phyloP scores from a whole-genome alignment of 1,140 invertebrate genomes.

The Drosophila cardini region DNA sequence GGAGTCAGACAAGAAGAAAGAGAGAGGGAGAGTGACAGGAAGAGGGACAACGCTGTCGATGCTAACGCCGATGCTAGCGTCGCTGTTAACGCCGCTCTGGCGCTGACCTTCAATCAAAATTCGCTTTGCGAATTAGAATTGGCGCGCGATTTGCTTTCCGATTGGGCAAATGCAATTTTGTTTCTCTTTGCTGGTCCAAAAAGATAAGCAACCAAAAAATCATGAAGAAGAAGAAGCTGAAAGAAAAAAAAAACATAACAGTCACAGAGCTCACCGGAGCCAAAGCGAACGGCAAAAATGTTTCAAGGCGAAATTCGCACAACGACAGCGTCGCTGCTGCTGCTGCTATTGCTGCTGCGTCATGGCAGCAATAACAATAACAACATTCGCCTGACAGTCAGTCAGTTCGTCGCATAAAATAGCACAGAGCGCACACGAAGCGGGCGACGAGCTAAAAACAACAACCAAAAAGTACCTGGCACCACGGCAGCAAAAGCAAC shows the following conservation, averaged over 20 bases:
- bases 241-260: conserved; percentile 2
- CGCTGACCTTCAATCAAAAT: conserved; percentile 75
- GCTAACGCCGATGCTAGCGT: conserved; percentile 41
- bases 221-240: not conserved
- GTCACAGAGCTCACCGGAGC: conserved; percentile 43
- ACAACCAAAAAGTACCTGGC: conserved; percentile 61
- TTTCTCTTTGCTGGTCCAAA: conserved; percentile 64
- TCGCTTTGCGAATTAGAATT: conserved; percentile 74
- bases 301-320: conserved; percentile 81
- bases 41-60: conserved; percentile 24
- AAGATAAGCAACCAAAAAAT: conserved; percentile 64
- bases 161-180: conserved; percentile 61
- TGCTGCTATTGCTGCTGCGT: conserved; percentile 46
- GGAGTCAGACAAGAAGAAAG: not conserved
- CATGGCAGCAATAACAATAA: conserved; percentile 52
- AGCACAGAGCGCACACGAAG: conserved; percentile 76
- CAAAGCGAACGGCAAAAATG: conserved; percentile 69
- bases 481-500: conserved; percentile 35
- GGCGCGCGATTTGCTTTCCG: conserved; percentile 69
- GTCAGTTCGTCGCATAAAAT: conserved; percentile 75
- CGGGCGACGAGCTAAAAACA: conserved; percentile 66
- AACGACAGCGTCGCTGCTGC: conserved; percentile 43
- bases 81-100: conserved; percentile 42
- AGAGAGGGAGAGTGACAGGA: conserved; percentile 27
- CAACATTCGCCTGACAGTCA: conserved; percentile 61